Conservation (phyloP, 2,888 invertebrate genomes). For the Drosophila mimica region DNA sequence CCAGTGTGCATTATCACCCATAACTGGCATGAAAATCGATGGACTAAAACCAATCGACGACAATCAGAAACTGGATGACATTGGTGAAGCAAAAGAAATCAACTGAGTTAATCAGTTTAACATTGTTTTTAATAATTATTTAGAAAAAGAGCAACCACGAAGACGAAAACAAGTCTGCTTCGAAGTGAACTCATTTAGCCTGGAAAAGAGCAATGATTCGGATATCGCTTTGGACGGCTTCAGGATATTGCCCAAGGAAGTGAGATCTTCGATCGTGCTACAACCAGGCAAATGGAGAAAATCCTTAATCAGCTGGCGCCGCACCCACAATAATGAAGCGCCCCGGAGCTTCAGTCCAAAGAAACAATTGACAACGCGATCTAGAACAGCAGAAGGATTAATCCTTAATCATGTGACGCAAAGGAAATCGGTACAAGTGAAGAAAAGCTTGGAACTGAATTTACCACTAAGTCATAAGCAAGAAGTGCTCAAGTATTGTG, state of each 20-base stretch:
- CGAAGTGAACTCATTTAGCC: slow-evolving; percentile 9
- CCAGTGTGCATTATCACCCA: slow-evolving; percentile 79
- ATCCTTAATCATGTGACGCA: slow-evolving; percentile 21
- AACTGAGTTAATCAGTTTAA: slow-evolving; percentile 18
- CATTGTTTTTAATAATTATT: neutral
- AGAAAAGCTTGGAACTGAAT: slow-evolving; percentile 19
- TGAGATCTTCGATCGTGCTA: slow-evolving; percentile 83
- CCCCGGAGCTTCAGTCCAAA: neutral
- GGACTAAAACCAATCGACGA: slow-evolving; percentile 15
- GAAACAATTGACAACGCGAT: neutral
- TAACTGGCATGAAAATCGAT: slow-evolving; percentile 62
- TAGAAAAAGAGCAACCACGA: slow-evolving; percentile 1
- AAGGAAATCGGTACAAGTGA: slow-evolving; percentile 62
- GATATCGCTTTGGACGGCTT: neutral
- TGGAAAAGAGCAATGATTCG: slow-evolving; percentile 2
- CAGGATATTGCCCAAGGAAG: neutral
- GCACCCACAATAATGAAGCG: slow-evolving; percentile 74
- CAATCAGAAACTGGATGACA: slow-evolving; percentile 1
- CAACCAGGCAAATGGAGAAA: slow-evolving; percentile 90
- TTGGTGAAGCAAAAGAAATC: slow-evolving; percentile 9
- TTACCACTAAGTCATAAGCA: slow-evolving; percentile 33
- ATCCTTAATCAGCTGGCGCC: slow-evolving; percentile 87
- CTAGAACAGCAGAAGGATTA: slow-evolving; percentile 30
- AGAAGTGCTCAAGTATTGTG: slow-evolving; percentile 88
- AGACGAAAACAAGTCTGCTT: slow-evolving; percentile 43